Evolutionary conservation across 2,888 invertebrate species (phyloP), one percentile per base, ranked within the genome.

Genomic region (Eucera pruinosa): DNA sequence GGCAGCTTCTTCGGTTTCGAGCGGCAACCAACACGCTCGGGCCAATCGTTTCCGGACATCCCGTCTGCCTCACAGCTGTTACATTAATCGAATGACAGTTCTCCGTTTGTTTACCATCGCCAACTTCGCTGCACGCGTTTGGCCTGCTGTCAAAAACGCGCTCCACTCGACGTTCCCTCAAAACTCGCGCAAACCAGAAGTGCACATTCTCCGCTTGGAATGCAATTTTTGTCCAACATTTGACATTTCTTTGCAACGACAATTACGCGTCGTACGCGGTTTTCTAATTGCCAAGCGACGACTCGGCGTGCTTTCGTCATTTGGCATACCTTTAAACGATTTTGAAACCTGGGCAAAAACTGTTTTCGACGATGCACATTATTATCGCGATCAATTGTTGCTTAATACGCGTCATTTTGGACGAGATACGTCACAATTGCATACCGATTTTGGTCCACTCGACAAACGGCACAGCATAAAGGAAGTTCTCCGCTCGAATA

Each of bases 91-190:
- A 70, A 75, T 80, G 86, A 85, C 87, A 86, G 80, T 45, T 87
- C 84, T 58, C 55, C 57, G 80, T 89, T 90, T 90, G 90, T 90
- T 90, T 90, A 90, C 89, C 83, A 81, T 81, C 70, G 66, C 25
- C 23, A 74, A 62, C n/a, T 65, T 61, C 11, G 47, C 39, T 25
- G 39, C 1, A 3, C 39, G 25, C 39, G 27, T 23, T 25, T 54
- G n/a, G 11, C 25, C 2, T 25, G 48, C 1, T 13, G 2, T n/a
- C 36, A 36, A 18, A 60, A 36, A 54, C 39, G 9, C 23, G 20
- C 9, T 60, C 18, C 30, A 52, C 36, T 23, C 25, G 7, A 52
- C n/a, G n/a, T n/a, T n/a, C n/a, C n/a, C 27, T 25, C 25, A 7
- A 20, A 39, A 2, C 33, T 41, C 30, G 27, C 41, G 3, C 4